Evolutionary conservation across 2,797 vertebrate species (phyloP).

Genomic region (Chrosomus eos): DNA sequence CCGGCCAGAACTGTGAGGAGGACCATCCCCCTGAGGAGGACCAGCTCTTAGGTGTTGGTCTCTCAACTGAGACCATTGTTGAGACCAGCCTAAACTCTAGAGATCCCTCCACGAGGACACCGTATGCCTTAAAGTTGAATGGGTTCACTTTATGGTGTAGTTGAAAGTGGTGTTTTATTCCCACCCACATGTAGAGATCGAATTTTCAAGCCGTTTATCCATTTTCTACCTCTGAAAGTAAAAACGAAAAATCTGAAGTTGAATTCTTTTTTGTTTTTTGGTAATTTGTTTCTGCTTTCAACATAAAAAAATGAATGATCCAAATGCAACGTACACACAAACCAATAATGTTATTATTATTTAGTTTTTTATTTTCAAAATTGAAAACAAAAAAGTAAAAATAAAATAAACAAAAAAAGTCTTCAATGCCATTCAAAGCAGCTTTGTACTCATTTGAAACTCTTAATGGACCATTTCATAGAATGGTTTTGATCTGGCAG

Average conservation of each 20-base stretch:
- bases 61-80: too few relatives aligned
- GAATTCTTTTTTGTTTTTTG: background rate
- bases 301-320: background rate
- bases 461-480: slow-evolving; percentile 19
- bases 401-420: background rate
- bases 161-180: background rate
- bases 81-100: too few relatives aligned
- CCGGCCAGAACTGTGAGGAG: too few relatives aligned
- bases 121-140: too few relatives aligned
- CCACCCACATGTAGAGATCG: background rate
- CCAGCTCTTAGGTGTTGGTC: too few relatives aligned
- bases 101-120: too few relatives aligned
- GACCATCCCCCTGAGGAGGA: too few relatives aligned
- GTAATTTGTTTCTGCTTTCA: background rate
- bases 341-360: background rate
- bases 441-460: background rate
- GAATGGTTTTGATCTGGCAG: slow-evolving; percentile 11
- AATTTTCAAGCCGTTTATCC: background rate
- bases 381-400: too few relatives aligned
- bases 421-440: background rate
- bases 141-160: too few relatives aligned
- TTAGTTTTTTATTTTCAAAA: background rate
- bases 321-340: too few relatives aligned
- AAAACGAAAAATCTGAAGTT: background rate
- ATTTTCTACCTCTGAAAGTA: background rate